phyloP scores from a whole-genome alignment of 2,797 vertebrate species.

The Lindbergichthys nudifrons region DNA sequence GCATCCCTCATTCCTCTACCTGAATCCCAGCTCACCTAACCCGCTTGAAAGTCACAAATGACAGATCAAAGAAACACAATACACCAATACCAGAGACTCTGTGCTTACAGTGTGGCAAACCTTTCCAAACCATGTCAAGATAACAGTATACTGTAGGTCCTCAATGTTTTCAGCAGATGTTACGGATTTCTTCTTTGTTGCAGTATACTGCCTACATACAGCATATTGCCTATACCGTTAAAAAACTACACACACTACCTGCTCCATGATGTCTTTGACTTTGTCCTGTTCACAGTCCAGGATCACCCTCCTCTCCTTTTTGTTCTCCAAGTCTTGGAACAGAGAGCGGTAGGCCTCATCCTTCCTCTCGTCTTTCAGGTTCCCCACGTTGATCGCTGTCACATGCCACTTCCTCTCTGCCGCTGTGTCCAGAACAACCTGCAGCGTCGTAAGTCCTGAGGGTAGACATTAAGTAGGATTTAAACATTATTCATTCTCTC shows the following conservation, averaged over 20 bases:
- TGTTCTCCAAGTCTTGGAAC: slow-evolving; percentile 97
- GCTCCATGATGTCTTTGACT: slow-evolving; percentile 99
- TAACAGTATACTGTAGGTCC: neutral
- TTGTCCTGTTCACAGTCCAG: slow-evolving; percentile 98
- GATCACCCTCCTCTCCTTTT: slow-evolving; percentile 97
- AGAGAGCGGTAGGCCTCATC: slow-evolving; percentile 97
- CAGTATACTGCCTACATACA: no score
- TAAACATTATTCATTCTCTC: neutral
- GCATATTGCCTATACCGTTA: neutral
- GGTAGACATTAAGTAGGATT: neutral
- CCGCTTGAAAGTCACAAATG: neutral
- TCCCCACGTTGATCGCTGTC: slow-evolving; percentile 99
- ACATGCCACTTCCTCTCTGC: slow-evolving; percentile 99
- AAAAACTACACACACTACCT: slow-evolving; percentile 82
- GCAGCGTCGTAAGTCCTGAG: slow-evolving; percentile 94
- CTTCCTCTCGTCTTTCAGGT: slow-evolving; percentile 98
- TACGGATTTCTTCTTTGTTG: no score
- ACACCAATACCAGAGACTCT: neutral
- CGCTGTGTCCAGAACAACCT: slow-evolving; percentile 96
- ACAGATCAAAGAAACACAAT: slow-evolving; percentile 5
- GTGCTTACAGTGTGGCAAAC: neutral
- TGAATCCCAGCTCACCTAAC: slow-evolving; percentile 8
- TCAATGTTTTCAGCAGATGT: no score
- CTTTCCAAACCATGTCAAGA: neutral
- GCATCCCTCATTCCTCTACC: neutral